These are phyloP conservation scores for Perognathus longimembris DNA, from an alignment of 2,113 vertebrate genomes.

Conservation along the genomic window DNA sequence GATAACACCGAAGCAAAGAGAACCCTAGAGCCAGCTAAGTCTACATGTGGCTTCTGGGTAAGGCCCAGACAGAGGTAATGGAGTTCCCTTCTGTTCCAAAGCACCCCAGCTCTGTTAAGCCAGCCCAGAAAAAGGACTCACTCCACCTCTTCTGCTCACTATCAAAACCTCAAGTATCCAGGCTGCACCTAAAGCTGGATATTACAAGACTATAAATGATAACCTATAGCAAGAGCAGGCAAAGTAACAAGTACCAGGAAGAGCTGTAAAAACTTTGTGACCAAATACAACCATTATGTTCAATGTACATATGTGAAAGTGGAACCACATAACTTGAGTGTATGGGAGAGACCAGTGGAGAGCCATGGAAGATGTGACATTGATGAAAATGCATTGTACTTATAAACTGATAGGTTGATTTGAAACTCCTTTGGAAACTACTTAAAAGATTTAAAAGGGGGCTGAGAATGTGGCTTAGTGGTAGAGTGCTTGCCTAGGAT, in stretches of 20 bases:
- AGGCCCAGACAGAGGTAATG: background rate
- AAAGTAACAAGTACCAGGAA: background rate
- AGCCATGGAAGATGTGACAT: too few relatives aligned
- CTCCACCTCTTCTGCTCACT: background rate
- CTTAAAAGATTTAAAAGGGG: too few relatives aligned
- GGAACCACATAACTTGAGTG: too few relatives aligned
- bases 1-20: background rate
- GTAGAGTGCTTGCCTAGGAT: too few relatives aligned
- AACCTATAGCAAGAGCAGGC: background rate
- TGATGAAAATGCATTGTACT: too few relatives aligned
- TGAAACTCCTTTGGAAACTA: too few relatives aligned
- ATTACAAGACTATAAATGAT: background rate
- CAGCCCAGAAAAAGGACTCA: background rate
- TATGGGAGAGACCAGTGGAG: too few relatives aligned
- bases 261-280: background rate
- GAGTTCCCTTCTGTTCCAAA: background rate
- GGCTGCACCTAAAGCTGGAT: background rate
- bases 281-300: too few relatives aligned
- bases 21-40: background rate
- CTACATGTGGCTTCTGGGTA: background rate
- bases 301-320: too few relatives aligned
- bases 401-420: too few relatives aligned
- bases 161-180: background rate
- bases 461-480: too few relatives aligned
- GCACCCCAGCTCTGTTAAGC: background rate